Percentiles rank a stretch among this genome's conserved stretches.
Conservation (phyloP, 2,797 vertebrate genomes). For the Steatocranus sp. region DNA sequence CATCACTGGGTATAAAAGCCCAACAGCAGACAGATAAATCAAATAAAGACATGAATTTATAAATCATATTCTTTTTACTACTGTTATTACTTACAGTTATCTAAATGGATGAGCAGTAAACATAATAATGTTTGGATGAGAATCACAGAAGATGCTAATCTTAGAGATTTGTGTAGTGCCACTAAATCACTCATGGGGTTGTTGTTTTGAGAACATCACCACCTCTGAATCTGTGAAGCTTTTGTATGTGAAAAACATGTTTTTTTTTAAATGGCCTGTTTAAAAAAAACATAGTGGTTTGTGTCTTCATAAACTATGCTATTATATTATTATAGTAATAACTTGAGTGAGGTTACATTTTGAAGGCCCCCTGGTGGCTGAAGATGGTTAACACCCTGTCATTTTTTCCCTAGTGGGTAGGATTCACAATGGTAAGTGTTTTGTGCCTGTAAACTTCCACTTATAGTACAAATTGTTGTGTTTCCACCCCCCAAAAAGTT, state of each 20-base stretch:
- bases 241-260: neutral
- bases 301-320: neutral
- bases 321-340: neutral
- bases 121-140: neutral
- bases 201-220: neutral
- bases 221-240: neutral
- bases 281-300: neutral
- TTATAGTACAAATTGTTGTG: neutral
- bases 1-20: neutral
- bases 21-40: neutral
- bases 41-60: neutral
- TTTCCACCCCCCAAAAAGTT: neutral
- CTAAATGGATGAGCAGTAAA: neutral
- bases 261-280: neutral
- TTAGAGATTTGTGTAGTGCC: neutral
- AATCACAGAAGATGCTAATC: neutral
- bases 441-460: neutral
- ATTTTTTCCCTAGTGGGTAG: neutral
- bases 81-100: neutral
- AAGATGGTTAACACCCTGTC: neutral
- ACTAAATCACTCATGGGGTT: neutral
- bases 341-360: neutral
- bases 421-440: neutral
- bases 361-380: conserved; percentile 29
- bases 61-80: neutral